Base-by-base conservation (phyloP, 2,113 vertebrate genomes). In the Panthera uncia region DNA sequence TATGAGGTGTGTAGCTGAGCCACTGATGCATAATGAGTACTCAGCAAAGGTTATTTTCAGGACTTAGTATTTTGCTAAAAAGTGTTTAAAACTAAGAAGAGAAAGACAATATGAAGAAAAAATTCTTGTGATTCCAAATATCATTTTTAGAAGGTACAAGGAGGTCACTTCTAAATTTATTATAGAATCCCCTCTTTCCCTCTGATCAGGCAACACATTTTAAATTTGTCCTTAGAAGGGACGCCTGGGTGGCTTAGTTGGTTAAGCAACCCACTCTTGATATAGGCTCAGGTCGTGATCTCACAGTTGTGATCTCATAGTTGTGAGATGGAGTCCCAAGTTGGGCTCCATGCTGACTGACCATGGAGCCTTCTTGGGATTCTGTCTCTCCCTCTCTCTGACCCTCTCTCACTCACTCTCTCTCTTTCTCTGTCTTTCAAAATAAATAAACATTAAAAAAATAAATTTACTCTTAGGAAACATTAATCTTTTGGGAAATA, bases 401-500 rank as follows among this genome's bases (percentile, higher is more conserved):
- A 21, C 57, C 21, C 57, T 23, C 57, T 25, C 57, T 21, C 57
- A 61, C 57, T 61, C 57, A 61, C 57, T 61, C 57, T 23, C 57
- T 23, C 57, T 21, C 21, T 61, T 61, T 61, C 57, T 23, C 57
- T 61, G 7, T 23, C 57, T 61, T 61, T 61, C 57, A 61, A 61
- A 61, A 61, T 61, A 61, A 61, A 61, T 61, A 61, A 61, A 61
- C 21, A 61, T 61, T 61, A 61, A 61, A 23, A 45, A 61, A 23
- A 23, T n/a, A 95, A 85, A 19, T 52, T 89, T 84, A 0, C 66
- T 86, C 63, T 66, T 61, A 73, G 74, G 61, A 96, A 79, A 69
- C 10, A 87, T 87, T 61, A 36, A 85, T 94, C 73, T 81, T 87
- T 95, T 93, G 36, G 27, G 90, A 98, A 84, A 85, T 89, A 9